A percentile compares a stretch with the other conserved stretches of the same genome.
phyloP scores from a whole-genome alignment of 1,140 invertebrate genomes.

The Dendrolimus kikuchii region DNA sequence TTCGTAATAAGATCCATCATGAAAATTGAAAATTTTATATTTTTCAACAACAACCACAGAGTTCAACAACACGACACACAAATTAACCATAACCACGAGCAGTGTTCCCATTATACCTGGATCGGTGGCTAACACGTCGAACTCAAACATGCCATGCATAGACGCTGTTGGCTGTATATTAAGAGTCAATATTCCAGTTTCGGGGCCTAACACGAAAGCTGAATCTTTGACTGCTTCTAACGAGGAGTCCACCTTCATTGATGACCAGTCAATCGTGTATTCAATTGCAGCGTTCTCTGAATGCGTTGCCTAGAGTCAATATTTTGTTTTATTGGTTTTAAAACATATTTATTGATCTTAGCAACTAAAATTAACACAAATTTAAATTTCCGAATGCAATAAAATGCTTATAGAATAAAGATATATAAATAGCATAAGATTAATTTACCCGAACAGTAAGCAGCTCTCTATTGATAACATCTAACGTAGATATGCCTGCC shows the following conservation, averaged over 20 bases:
- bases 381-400: no score
- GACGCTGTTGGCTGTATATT: conserved; percentile 62
- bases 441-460: conserved; percentile 54
- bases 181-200: conserved; percentile 54
- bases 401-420: no score
- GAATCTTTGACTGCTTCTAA: conserved; percentile 34
- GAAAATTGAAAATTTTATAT: no score
- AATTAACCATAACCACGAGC: no score
- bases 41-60: no score
- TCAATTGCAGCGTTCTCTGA: conserved; percentile 56
- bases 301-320: conserved; percentile 55
- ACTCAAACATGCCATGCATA: conserved; percentile 74
- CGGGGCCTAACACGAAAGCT: conserved; percentile 57
- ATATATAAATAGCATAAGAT: background rate
- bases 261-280: conserved; percentile 52
- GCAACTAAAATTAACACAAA: no score
- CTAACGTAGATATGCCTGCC: conserved; percentile 58
- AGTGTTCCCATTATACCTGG: conserved; percentile 27
- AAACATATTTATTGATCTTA: no score
- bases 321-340: no score
- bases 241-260: conserved; percentile 46
- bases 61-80: no score
- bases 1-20: no score
- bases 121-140: conserved; percentile 70
- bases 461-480: conserved; percentile 54